phyloP scores from a whole-genome alignment of 2,797 vertebrate genomes.

The Eulemur coronatus region DNA sequence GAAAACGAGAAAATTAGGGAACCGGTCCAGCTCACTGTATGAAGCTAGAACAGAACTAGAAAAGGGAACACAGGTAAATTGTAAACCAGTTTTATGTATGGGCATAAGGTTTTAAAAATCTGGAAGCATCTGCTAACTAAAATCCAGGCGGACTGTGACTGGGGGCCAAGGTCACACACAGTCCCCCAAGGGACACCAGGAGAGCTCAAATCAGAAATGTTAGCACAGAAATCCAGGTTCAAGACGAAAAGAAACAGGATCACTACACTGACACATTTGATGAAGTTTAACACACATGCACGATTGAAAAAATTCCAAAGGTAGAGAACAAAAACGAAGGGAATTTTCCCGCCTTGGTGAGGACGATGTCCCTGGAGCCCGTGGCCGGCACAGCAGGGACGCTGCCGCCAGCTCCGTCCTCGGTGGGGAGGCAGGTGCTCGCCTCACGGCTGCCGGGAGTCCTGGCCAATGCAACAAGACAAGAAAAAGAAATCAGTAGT shows the following conservation, averaged over 20 bases:
- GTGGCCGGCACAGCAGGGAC: fast-evolving
- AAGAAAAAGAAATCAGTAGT: background rate
- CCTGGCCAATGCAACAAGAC: background rate
- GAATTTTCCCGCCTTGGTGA: background rate
- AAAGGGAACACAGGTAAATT: background rate
- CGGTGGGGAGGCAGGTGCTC: fast-evolving
- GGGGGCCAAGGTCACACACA: background rate
- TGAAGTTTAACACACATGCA: background rate
- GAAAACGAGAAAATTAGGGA: background rate
- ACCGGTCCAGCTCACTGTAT: background rate
- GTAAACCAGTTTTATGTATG: background rate
- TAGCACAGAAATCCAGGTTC: background rate
- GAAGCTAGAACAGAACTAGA: background rate
- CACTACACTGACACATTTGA: background rate
- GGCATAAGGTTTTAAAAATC: background rate
- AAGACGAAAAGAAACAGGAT: background rate
- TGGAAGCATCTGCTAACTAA: background rate
- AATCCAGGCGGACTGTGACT: background rate
- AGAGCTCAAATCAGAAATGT: background rate
- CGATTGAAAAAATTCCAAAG: background rate
- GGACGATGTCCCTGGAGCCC: background rate
- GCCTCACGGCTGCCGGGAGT: fast-evolving
- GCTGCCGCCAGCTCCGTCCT: fast-evolving
- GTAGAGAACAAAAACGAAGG: background rate
- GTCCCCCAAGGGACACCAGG: no score